Evolutionary conservation across 2,113 vertebrate species (phyloP).

Genomic region (Pristiophorus japonicus): DNA sequence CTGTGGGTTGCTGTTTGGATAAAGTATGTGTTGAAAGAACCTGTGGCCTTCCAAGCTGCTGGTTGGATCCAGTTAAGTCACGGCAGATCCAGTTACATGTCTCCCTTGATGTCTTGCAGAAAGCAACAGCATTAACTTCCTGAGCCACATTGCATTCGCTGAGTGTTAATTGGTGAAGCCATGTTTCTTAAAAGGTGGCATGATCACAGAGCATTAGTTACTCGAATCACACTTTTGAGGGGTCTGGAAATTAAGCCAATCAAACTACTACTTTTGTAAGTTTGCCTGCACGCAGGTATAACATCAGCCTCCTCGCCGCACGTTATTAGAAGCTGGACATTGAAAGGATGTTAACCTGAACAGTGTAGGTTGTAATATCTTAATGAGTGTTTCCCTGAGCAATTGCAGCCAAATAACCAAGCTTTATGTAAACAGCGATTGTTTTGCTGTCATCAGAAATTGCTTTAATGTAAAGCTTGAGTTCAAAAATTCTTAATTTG

Average conservation of each 20-base stretch:
- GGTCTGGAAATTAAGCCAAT: not conserved
- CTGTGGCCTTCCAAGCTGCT: not conserved
- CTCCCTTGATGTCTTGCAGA: constrained; percentile 22
- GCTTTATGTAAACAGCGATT: not conserved
- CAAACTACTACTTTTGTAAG: not conserved
- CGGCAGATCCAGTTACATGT: constrained; percentile 21
- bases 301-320: not conserved
- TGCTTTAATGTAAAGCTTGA: not conserved
- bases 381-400: not conserved
- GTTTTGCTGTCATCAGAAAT: not conserved
- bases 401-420: not conserved
- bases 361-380: not conserved
- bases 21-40: constrained; percentile 30
- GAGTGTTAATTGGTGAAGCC: not conserved
- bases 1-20: not conserved
- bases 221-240: not conserved
- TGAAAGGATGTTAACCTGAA: not conserved
- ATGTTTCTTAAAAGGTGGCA: not conserved
- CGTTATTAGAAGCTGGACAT: not conserved
- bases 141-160: not conserved
- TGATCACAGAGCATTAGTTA: constrained; percentile 14
- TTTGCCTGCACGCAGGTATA: not conserved
- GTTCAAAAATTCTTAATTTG: not conserved
- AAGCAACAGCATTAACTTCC: not conserved
- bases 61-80: constrained; percentile 16